Evolutionary conservation across 2,113 vertebrate species (phyloP).

Genomic region (Muscicapa adusta): DNA sequence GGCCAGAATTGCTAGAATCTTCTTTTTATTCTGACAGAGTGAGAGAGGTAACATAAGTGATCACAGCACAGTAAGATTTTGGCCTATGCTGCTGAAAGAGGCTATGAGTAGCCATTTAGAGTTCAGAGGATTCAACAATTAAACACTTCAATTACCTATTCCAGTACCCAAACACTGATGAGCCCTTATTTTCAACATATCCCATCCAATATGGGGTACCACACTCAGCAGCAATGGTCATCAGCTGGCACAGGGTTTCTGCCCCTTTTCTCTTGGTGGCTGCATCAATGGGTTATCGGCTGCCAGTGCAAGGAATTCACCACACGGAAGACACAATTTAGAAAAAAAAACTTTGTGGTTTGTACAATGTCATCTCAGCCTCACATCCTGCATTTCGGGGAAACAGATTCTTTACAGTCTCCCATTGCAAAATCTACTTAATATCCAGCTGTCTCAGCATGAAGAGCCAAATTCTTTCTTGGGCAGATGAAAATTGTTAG

Average conservation of each 20-base stretch:
- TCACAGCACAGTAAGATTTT: background rate
- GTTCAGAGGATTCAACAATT: background rate
- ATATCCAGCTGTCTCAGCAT: background rate
- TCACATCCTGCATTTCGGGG: background rate
- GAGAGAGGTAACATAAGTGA: background rate
- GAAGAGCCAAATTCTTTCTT: background rate
- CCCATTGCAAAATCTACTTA: background rate
- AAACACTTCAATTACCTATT: background rate
- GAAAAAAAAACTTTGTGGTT: background rate
- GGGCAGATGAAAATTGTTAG: background rate
- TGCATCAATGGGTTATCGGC: background rate
- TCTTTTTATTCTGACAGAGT: background rate
- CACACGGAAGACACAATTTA: background rate
- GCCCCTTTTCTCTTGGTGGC: background rate
- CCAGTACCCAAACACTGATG: background rate
- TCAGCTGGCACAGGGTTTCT: background rate
- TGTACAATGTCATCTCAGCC: background rate
- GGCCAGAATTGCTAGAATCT: background rate
- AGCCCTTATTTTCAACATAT: background rate
- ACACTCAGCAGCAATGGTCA: background rate
- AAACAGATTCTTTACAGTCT: background rate
- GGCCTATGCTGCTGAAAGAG: background rate
- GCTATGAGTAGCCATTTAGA: background rate
- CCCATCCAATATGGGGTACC: accelerated
- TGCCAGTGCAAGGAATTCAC: background rate